Percentiles rank a stretch among this genome's conserved stretches.
Conservation (phyloP, 2,113 vertebrate species). For the Corythaeola cristata region DNA sequence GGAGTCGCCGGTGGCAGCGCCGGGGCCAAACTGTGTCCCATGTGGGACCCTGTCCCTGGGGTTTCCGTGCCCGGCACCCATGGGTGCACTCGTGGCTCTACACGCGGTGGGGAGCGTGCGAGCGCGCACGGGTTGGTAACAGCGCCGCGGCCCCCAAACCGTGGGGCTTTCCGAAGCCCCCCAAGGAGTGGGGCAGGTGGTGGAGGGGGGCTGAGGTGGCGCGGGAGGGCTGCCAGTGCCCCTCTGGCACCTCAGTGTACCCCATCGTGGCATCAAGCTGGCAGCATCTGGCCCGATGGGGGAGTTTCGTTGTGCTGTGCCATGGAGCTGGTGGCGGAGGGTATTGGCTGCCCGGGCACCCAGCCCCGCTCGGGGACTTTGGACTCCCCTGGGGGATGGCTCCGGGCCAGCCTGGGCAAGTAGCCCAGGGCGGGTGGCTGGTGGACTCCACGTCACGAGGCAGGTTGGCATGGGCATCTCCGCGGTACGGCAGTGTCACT, state of each 20-base stretch:
- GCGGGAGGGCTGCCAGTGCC: neutral
- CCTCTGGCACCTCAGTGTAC: fast-evolving
- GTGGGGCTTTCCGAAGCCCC: neutral
- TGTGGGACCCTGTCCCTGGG: fast-evolving
- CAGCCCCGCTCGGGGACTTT: neutral
- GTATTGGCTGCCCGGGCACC: fast-evolving
- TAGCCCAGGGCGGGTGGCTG: conserved; percentile 33
- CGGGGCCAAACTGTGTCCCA: fast-evolving
- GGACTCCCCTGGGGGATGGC: conserved; percentile 19
- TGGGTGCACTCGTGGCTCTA: neutral
- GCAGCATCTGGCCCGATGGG: fast-evolving
- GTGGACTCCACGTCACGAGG: conserved; percentile 27
- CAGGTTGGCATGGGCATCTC: neutral
- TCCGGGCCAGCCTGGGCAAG: neutral
- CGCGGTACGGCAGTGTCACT: neutral
- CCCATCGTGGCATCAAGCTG: fast-evolving
- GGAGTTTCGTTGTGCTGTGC: neutral
- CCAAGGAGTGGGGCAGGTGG: neutral
- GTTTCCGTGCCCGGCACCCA: fast-evolving
- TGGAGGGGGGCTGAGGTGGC: neutral
- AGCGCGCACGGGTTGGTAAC: fast-evolving
- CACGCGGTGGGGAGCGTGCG: fast-evolving
- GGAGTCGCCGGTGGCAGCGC: neutral
- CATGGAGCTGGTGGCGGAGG: fast-evolving
- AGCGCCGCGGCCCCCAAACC: fast-evolving